Evolutionary conservation across 2,113 vertebrate species (phyloP).

Genomic region (Phodopus roborovskii): DNA sequence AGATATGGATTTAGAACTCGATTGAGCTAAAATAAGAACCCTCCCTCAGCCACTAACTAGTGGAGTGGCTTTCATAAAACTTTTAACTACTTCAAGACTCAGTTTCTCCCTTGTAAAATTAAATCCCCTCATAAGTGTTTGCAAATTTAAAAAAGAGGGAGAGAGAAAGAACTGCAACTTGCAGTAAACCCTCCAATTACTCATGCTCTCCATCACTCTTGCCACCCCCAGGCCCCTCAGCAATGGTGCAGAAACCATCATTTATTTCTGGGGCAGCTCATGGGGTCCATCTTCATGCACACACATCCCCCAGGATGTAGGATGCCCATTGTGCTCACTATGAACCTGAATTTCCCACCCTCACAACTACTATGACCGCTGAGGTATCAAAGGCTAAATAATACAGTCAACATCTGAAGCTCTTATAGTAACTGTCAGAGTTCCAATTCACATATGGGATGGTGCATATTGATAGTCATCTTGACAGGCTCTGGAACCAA

Average conservation of each 20-base stretch:
- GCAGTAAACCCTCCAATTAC: neutral
- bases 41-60: neutral
- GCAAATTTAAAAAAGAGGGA: neutral
- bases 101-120: neutral
- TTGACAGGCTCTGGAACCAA: no score
- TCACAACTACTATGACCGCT: neutral
- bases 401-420: neutral
- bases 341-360: neutral
- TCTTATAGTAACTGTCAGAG: neutral
- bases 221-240: neutral
- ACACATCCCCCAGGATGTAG: neutral
- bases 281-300: neutral
- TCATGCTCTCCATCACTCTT: neutral
- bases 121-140: neutral
- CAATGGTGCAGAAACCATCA: neutral
- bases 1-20: neutral
- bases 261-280: neutral
- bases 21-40: neutral
- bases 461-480: neutral
- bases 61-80: neutral
- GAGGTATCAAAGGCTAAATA: neutral
- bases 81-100: neutral
- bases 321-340: fast-evolving
- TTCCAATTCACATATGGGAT: neutral
- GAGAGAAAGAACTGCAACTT: neutral